These are phyloP conservation scores for Cherax quadricarinatus DNA, from an alignment of 1,140 invertebrate species.

Conservation along the genomic window DNA sequence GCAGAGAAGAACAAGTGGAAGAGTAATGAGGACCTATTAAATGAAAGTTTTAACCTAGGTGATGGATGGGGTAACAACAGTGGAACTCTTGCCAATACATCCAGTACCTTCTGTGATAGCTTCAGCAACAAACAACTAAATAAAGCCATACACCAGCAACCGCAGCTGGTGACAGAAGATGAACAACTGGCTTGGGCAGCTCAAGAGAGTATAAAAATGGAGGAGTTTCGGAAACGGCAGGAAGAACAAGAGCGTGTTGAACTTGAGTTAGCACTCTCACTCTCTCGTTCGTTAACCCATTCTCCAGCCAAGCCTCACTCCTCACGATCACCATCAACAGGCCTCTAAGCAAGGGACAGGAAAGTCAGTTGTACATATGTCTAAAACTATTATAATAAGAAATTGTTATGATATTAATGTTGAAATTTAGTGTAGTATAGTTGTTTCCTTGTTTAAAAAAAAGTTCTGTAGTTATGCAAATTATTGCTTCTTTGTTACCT, in stretches of 20 bases:
- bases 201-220: constrained; percentile 76
- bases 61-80: constrained; percentile 20
- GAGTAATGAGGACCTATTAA: constrained; percentile 73
- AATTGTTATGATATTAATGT: constrained; percentile 65
- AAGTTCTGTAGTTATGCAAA: constrained; percentile 41
- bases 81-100: constrained; percentile 44
- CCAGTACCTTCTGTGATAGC: constrained; percentile 51
- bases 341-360: background rate
- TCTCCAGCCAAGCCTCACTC: constrained; percentile 36
- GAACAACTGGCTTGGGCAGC: constrained; percentile 77
- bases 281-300: constrained; percentile 69
- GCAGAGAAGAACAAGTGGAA: constrained; percentile 63
- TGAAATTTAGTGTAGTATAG: constrained; percentile 57
- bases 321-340: constrained; percentile 57
- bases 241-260: constrained; percentile 76
- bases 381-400: constrained; percentile 61
- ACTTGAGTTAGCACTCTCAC: constrained; percentile 76
- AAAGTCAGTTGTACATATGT: constrained; percentile 53
- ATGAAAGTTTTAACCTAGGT: constrained; percentile 66
- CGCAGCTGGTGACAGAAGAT: constrained; percentile 74
- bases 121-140: constrained; percentile 47
- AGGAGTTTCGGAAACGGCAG: constrained; percentile 75
- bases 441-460: constrained; percentile 59
- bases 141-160: constrained; percentile 47
- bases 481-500: constrained; percentile 40